Percentiles rank a stretch among this genome's conserved stretches.
Conservation (phyloP, 2,113 vertebrate species). For the Acanthisitta chloris region DNA sequence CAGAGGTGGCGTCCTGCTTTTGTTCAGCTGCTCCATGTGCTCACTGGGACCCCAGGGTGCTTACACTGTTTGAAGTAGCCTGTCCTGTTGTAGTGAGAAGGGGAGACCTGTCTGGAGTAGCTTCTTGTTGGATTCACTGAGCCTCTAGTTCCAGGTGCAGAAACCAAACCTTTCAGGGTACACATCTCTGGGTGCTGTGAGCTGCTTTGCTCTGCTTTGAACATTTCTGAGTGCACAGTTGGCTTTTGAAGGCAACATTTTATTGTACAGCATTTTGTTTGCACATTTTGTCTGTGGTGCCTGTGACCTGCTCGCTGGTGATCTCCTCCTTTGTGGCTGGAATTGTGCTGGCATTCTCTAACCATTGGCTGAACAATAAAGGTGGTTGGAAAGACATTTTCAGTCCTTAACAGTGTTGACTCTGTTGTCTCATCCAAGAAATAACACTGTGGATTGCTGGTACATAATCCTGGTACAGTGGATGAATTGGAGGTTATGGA, state of each 20-base stretch:
- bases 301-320: neutral
- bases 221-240: neutral
- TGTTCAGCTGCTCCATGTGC: neutral
- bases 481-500: neutral
- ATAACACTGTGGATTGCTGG: rapidly evolving
- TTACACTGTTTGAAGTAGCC: neutral
- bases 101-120: neutral
- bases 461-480: neutral
- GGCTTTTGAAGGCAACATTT: neutral
- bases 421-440: neutral
- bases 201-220: neutral
- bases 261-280: neutral
- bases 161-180: neutral
- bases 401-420: neutral
- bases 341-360: neutral
- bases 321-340: neutral
- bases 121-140: neutral
- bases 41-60: neutral
- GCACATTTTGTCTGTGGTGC: neutral
- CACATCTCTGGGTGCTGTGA: neutral
- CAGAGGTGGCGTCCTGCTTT: neutral
- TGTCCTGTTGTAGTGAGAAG: neutral
- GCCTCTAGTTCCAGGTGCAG: neutral
- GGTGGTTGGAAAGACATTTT: neutral
- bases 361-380: neutral